Base-by-base conservation (phyloP, 2,888 invertebrate species). In the Trichogramma dendrolimi region DNA sequence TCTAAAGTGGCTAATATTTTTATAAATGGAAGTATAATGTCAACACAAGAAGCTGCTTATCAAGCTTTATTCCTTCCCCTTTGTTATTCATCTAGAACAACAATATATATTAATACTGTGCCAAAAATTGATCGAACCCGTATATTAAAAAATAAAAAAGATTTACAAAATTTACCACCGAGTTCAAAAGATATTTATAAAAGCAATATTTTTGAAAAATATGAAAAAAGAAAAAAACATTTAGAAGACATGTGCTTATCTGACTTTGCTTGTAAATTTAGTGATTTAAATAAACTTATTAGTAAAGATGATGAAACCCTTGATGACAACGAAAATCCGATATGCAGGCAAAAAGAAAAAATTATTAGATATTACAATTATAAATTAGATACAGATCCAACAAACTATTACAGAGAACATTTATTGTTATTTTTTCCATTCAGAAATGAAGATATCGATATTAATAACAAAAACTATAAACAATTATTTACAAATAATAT, bases 11-110 rank as follows among this genome's bases (percentile, higher is more conserved):
- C 58, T 5, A 65, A 62, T 62, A 57, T 56, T 10, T 64, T 64
- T 62, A 54, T 71, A 43, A 69, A 71, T 52, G 44, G 64, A 10
- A 70, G 67, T 61, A 54, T 64, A 14, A 61, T 71, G 57, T 66
- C 66, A 14, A 62, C 66, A 6, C 70, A 69, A 67, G 68, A 71
- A 64, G 70, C 66, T n/a, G 63, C 61, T 43, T 71, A 70, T 64
- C 66, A 67, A 57, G 56, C 60, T 38, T 53, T 71, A 42, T 65
- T 64, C 1, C 49, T 71, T n/a, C 67, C 66, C 6, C 27, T 70
- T n/a, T 64, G 56, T n/a, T 60, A 67, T 46, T 68, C 58, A 53
- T 67, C 63, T 48, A 54, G 68, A 65, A 38, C 48, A 53, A 49
- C 49, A 7, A 60, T 65, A 14, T 69, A 62, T 50, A 65, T 70